Percentiles rank a stretch among this genome's conserved stretches.
Conservation (phyloP, 2,797 vertebrate genomes). For the Hydrolagus colliei region DNA sequence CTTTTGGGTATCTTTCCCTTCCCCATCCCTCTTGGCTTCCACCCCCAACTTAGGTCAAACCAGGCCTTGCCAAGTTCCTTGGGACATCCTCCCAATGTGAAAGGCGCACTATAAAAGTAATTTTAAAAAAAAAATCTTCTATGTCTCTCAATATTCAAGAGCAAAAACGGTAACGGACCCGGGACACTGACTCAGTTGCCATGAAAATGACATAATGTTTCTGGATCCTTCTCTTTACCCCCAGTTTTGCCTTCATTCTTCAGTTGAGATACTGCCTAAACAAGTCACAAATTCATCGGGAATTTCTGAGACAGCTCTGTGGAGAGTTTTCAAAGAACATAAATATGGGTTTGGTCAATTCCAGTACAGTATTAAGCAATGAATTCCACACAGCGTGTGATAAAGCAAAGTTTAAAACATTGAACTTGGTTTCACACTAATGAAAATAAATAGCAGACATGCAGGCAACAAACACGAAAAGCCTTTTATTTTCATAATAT, state of each 20-base stretch:
- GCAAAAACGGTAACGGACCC: too few relatives aligned
- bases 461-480: not conserved
- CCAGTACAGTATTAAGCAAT: not conserved
- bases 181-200: too few relatives aligned
- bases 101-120: too few relatives aligned
- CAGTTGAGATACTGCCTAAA: not conserved
- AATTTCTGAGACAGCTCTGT: not conserved
- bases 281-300: not conserved
- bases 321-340: not conserved
- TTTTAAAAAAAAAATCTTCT: too few relatives aligned
- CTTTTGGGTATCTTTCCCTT: too few relatives aligned
- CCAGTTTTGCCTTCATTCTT: not conserved
- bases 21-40: too few relatives aligned
- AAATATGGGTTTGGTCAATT: not conserved
- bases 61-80: too few relatives aligned
- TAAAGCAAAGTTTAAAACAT: not conserved
- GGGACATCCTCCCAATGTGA: too few relatives aligned
- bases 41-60: too few relatives aligned
- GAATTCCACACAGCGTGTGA: not conserved
- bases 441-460: not conserved
- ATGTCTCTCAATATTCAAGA: too few relatives aligned
- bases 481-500: slow-evolving; percentile 1
- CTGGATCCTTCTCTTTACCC: not conserved
- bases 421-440: not conserved
- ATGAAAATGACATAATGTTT: too few relatives aligned